A percentile compares a stretch with the other conserved stretches of the same genome.
Evolutionary conservation across 2,113 vertebrate genomes (phyloP).

Genomic region (Astur gentilis): DNA sequence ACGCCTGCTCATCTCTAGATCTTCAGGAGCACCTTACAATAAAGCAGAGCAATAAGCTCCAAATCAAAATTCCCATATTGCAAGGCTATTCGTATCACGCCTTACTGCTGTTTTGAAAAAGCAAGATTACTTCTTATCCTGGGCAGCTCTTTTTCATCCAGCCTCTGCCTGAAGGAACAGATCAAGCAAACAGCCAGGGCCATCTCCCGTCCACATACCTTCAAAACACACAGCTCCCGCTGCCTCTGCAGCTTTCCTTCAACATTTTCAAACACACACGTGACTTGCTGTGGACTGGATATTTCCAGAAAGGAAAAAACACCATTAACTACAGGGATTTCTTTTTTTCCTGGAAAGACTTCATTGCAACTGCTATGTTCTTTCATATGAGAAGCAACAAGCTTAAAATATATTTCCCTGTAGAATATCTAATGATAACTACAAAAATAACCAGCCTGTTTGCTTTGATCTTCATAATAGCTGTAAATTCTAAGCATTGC

Average conservation of each 20-base stretch:
- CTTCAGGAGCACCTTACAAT: background rate
- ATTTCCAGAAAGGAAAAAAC: background rate
- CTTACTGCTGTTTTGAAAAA: background rate
- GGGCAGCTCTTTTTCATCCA: background rate
- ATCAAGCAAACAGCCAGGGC: background rate
- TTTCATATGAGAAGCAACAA: background rate
- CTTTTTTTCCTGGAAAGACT: background rate
- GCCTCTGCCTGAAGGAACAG: background rate
- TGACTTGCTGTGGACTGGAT: background rate
- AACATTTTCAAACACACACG: fast-evolving
- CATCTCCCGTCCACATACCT: background rate
- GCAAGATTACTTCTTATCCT: background rate
- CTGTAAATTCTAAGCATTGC: background rate
- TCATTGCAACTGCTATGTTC: background rate
- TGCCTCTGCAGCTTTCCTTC: background rate
- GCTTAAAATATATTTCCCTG: background rate
- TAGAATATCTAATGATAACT: background rate
- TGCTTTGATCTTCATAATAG: background rate
- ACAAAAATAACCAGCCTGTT: background rate
- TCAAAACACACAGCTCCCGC: background rate
- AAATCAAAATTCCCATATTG: background rate
- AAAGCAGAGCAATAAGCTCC: background rate
- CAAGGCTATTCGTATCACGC: background rate
- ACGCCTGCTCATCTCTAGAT: background rate
- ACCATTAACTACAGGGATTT: background rate